These are phyloP conservation scores for Leistus spinibarbis DNA, from an alignment of 2,888 invertebrate genomes.

Conservation along the genomic window DNA sequence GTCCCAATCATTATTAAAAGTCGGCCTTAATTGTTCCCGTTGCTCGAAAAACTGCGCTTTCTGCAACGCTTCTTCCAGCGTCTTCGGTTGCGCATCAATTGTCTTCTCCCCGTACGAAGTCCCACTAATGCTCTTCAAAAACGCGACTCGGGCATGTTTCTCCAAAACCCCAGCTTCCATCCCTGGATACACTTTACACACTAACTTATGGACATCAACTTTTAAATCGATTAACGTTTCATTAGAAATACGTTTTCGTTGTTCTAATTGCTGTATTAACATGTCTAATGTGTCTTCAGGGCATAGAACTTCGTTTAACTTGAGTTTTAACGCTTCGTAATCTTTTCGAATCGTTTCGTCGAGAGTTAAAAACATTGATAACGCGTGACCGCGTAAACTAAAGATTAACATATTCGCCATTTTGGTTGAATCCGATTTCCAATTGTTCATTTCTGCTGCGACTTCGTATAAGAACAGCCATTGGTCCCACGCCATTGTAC, in stretches of 20 bases:
- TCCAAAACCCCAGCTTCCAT: conserved; percentile 30
- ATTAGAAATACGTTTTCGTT: conserved; percentile 17
- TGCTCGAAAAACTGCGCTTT: conserved; percentile 32
- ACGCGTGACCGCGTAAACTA: conserved; percentile 30
- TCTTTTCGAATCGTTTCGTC: conserved; percentile 30
- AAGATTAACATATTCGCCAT: conserved; percentile 34
- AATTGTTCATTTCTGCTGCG: conserved; percentile 27
- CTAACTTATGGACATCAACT: conserved; percentile 26
- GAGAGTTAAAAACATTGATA: conserved; percentile 23
- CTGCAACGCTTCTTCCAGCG: conserved; percentile 21
- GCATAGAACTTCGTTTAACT: conserved; percentile 22
- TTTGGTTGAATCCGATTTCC: conserved; percentile 19
- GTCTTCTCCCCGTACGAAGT: conserved; percentile 33
- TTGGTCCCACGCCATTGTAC: conserved; percentile 31
- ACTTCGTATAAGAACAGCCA: conserved; percentile 34
- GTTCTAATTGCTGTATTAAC: conserved; percentile 23
- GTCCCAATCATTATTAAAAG: not conserved
- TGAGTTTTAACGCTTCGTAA: conserved; percentile 25
- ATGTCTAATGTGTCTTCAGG: conserved; percentile 32
- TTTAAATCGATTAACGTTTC: conserved; percentile 26
- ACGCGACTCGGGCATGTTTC: conserved; percentile 27
- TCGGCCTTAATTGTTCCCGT: conserved; percentile 10
- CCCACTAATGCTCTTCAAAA: conserved; percentile 28
- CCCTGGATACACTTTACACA: conserved; percentile 30
- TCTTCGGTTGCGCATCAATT: conserved; percentile 32